Base-by-base conservation (phyloP, 2,113 vertebrate genomes). In the Petrocephalus zakoni region DNA sequence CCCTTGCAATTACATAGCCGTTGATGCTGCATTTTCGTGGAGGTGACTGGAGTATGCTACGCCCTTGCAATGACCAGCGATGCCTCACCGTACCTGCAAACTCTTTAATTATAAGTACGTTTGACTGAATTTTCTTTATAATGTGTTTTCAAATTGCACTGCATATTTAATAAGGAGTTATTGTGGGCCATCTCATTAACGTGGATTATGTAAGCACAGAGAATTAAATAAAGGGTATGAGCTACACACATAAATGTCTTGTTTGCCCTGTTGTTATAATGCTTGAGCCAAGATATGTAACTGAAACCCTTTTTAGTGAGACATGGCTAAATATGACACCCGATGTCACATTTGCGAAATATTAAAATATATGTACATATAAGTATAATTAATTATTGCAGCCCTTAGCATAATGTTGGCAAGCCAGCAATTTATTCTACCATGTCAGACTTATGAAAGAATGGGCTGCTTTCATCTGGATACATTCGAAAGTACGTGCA, bases 41-140 rank as follows among this genome's bases (percentile, higher is more conserved):
- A 82, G 68, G 82, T 46, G 4, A 86, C 90, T 90, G 90, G 92
- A 58, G 91, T 72, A 75, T 90, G 89, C 89, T 93, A 91, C 92
- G 94, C 90, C 87, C 91, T 94, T 94, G 93, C 85, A 93, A 91
- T 29, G 9, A 68, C 9, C 61, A n/a, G 61, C 91, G 92, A 88
- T 91, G 93, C 19, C 88, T 87, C 92, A 87, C 94, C 89, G 91
- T 95, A 90, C 95, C 94, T 91, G 91, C 88, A 92, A 94, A 93
- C 91, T 92, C 94, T 96, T 95, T 95, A 92, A 94, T 96, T 94
- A 95, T 21, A 94, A 95, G 95, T 91, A 90, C 94, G 93, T 91
- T 91, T 88, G 92, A 91, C 94, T 88, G 90, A 90, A 93, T 95
- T 95, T 96, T 96, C 94, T 95, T 95, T 94, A 92, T 94, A 91